Base-by-base conservation (phyloP, 1,140 invertebrate genomes). In the Hyles euphorbiae region DNA sequence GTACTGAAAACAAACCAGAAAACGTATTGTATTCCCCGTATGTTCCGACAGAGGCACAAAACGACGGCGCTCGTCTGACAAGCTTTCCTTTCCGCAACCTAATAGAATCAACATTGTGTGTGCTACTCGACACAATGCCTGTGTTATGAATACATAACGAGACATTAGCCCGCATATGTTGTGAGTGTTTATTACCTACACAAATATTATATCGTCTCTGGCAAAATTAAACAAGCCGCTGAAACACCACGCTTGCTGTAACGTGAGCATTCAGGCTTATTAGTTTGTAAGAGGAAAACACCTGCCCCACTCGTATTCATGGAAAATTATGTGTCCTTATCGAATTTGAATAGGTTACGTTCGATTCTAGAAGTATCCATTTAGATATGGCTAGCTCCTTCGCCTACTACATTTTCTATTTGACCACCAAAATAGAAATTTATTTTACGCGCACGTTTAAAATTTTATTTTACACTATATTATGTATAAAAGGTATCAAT, bases 141-240 rank as follows among this genome's bases (percentile, higher is more conserved):
- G 53, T 53, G 77, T 74, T 82, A 82, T 82, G 79, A 82, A 82
- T 82, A 78, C 72, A 60, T 80, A 82, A 82, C 72, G 76, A 78
- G 71, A 70, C 66, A 80, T 82, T 74, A 77, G 68, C 72, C 70
- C 70, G 70, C 71, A 73, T 73, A 78, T 76, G 72, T 73, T 73
- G 64, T 56, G 60, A 67, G 65, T 58, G 72, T 70, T 76, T 78
- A 78, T 78, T 76, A 78, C 62, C 64, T 63, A 68, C 60, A 75
- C 70, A 74, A 72, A 79, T 72, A 72, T 70, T 70, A 53, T 68
- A 67, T 66, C 49, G 67, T 56, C 48, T 48, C 44, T 60, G 36
- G 61, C 58, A 58, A 62, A 71, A 63, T 59, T 47, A 55, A 61
- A 62, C 46, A 61, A 11, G 7, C 10, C 10, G n/a, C 2, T 12